A percentile compares a stretch with the other conserved stretches of the same genome.
These are phyloP conservation scores for Astatoreochromis straeleni DNA, from an alignment of 2,113 vertebrate species.

Conservation along the genomic window DNA sequence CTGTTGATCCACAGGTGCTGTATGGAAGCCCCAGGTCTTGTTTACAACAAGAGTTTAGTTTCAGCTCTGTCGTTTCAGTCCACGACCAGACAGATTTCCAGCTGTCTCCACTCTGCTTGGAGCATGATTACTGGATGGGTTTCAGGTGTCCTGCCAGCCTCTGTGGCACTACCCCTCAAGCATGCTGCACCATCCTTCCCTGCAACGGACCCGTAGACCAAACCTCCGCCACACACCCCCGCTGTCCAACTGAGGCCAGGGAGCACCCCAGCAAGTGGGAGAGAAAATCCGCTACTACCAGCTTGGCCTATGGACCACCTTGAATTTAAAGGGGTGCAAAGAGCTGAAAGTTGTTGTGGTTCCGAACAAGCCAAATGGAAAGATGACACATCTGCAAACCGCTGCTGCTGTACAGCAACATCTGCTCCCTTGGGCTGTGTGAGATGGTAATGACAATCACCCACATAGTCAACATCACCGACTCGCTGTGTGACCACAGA, in stretches of 20 bases:
- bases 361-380: accelerated
- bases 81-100: neutral
- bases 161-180: too few relatives aligned
- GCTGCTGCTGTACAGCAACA: neutral
- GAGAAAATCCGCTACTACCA: accelerated
- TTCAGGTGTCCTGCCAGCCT: too few relatives aligned
- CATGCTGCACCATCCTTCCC: too few relatives aligned
- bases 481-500: neutral
- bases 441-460: neutral
- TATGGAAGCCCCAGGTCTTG: neutral
- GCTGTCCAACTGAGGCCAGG: too few relatives aligned
- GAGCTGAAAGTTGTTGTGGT: too few relatives aligned
- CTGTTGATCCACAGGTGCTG: neutral
- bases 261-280: too few relatives aligned
- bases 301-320: too few relatives aligned
- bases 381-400: neutral
- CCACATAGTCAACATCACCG: neutral
- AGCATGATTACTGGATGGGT: too few relatives aligned
- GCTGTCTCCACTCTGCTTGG: neutral
- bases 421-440: accelerated
- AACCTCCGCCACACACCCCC: too few relatives aligned
- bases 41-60: neutral
- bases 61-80: neutral
- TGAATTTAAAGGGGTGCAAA: too few relatives aligned
- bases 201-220: too few relatives aligned